Evolutionary conservation across 2,113 vertebrate species (phyloP).

Genomic region (Pagrus major): DNA sequence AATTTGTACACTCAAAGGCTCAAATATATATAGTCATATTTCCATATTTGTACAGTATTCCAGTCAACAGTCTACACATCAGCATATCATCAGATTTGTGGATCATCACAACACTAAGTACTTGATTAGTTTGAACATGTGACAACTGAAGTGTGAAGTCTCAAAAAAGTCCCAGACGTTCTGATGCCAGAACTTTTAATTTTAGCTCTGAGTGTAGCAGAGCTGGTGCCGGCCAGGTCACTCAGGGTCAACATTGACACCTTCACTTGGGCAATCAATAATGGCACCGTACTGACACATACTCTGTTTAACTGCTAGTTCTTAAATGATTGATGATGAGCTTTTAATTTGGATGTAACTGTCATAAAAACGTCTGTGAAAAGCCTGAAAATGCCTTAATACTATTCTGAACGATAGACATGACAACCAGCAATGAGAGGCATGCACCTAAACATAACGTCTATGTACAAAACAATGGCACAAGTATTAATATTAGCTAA

Average conservation of each 20-base stretch:
- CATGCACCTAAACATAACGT: background rate
- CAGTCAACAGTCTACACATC: background rate
- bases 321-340: background rate
- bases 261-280: background rate
- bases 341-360: background rate
- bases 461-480: too few species aligned
- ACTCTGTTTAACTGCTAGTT: background rate
- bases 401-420: background rate
- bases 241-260: slow-evolving; percentile 26
- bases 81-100: background rate
- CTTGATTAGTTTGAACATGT: background rate
- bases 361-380: too few species aligned
- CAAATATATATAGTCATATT: too few species aligned
- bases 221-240: slow-evolving; percentile 54
- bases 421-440: background rate
- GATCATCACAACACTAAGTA: background rate
- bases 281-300: background rate
- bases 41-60: too few species aligned
- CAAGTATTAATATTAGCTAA: background rate
- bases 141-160: background rate
- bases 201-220: slow-evolving; percentile 40
- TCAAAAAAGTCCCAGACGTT: slow-evolving; percentile 18
- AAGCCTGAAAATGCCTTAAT: background rate
- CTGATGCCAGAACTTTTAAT: slow-evolving; percentile 19
- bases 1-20: background rate